These are phyloP conservation scores for Dorcus hopei DNA, from an alignment of 2,888 invertebrate genomes.

Conservation along the genomic window DNA sequence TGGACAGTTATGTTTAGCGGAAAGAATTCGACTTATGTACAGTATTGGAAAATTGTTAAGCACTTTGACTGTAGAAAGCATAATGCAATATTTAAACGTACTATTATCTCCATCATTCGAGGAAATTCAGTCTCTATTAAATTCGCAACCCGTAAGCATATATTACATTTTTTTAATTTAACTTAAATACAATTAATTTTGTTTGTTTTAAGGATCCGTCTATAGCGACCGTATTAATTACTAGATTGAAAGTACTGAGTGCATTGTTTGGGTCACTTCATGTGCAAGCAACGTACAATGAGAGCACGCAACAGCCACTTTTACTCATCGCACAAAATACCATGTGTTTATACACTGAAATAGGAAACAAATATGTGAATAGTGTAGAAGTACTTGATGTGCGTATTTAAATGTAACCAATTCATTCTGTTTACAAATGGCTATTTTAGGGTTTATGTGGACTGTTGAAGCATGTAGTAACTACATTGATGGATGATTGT, in stretches of 20 bases:
- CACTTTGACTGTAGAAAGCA: constrained; percentile 59
- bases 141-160: constrained; percentile 50
- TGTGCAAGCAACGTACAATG: constrained; percentile 25
- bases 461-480: constrained; percentile 70
- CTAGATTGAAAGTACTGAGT: constrained; percentile 66
- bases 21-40: constrained; percentile 71
- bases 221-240: constrained; percentile 54
- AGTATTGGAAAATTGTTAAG: constrained; percentile 73
- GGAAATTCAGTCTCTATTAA: constrained; percentile 57
- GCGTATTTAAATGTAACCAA: constrained; percentile 23
- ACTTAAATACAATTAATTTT: background rate
- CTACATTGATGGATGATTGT: constrained; percentile 68
- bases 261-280: constrained; percentile 59
- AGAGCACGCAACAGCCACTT: constrained; percentile 52
- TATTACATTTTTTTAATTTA: background rate
- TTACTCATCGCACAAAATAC: constrained; percentile 59
- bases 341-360: constrained; percentile 60
- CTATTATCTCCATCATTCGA: constrained; percentile 66
- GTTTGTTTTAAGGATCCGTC: constrained; percentile 48
- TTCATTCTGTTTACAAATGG: constrained; percentile 1
- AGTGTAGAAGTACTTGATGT: constrained; percentile 65
- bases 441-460: constrained; percentile 66
- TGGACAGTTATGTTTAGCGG: constrained; percentile 61
- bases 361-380: constrained; percentile 61
- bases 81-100: constrained; percentile 66